Percentiles rank a stretch among this genome's conserved stretches.
These are phyloP conservation scores for Drosophila micromelanica DNA, from an alignment of 1,140 invertebrate species.

Conservation along the genomic window DNA sequence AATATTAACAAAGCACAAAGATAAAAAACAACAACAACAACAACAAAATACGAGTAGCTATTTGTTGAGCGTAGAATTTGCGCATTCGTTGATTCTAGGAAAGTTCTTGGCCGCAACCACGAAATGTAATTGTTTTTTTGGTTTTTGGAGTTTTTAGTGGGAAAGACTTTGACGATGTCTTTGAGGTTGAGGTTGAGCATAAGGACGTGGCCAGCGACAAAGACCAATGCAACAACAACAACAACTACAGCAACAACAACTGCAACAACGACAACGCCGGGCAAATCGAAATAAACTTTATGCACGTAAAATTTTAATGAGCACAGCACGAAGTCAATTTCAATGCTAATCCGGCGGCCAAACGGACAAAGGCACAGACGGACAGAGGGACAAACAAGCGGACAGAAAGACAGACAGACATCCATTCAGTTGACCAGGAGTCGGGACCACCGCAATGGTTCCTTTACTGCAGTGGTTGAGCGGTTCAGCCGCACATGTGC, in stretches of 20 bases:
- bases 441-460: conserved; percentile 54
- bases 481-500: conserved; percentile 59
- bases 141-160: conserved; percentile 39
- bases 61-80: conserved; percentile 42
- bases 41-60: conserved; percentile 54
- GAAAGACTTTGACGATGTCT: conserved; percentile 27
- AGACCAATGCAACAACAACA: conserved; percentile 37
- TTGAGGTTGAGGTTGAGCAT: conserved; percentile 29
- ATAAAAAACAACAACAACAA: conserved; percentile 28
- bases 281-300: conserved; percentile 81
- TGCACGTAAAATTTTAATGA: conserved; percentile 83
- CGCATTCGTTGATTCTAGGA: conserved; percentile 39
- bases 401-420: conserved; percentile 11
- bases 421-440: conserved; percentile 60
- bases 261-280: conserved; percentile 31
- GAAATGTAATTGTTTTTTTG: conserved; percentile 53
- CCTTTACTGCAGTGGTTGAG: background rate
- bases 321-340: conserved; percentile 82
- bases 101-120: conserved; percentile 47
- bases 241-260: conserved; percentile 3
- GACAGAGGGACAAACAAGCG: background rate
- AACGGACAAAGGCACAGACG: conserved; percentile 25
- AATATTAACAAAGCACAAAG: conserved; percentile 16
- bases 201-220: conserved; percentile 49
- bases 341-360: conserved; percentile 81